Evolutionary conservation across 2,888 invertebrate genomes (phyloP), one percentile per base, ranked within the genome.

Genomic region (Drosophila parthenogenetica): DNA sequence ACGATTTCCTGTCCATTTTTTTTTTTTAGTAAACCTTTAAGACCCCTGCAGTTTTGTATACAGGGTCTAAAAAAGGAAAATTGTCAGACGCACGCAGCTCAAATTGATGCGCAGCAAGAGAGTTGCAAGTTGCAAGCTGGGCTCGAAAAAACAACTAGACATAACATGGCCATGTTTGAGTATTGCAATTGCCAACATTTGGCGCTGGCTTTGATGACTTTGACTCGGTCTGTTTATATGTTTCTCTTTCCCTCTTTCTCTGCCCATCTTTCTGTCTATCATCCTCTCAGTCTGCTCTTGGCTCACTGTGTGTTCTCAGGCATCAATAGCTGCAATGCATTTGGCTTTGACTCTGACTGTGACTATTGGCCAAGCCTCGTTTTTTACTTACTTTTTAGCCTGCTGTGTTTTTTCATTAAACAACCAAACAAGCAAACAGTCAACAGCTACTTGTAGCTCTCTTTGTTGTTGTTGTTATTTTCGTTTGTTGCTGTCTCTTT

Each of bases 171-270:
- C 86, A 87, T 87, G 82, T 82, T 76, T 68, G 72, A 39, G 79
- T 51, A 65, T 79, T 14, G 73, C 88, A 69, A 80, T 69, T 70
- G 83, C 49, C 80, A 79, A 86, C 82, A 77, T 83, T 86, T 81
- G 84, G 84, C 81, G 88, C 87, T 83, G 79, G 82, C 81, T 81
- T 81, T 81, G 87, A 88, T 88, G 82, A 60, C 80, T 81, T 75
- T 73, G 45, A 51, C 51, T 39, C 25, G 14, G 57, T 49, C 61
- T 35, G 43, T 37, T 49, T 8, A 35, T 35, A 8, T 88, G 82
- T 58, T 77, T 81, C 71, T 73, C 43, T 49, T 46, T 29, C 22
- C 16, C 55, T 51, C 59, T 35, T 37, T 32, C 51, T 10, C 58
- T 42, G 48, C 48, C 62, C 50, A 53, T 57, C 51, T 48, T 59